Conservation (phyloP, 2,797 vertebrate species). For the Schizopygopsis malacanthus region DNA sequence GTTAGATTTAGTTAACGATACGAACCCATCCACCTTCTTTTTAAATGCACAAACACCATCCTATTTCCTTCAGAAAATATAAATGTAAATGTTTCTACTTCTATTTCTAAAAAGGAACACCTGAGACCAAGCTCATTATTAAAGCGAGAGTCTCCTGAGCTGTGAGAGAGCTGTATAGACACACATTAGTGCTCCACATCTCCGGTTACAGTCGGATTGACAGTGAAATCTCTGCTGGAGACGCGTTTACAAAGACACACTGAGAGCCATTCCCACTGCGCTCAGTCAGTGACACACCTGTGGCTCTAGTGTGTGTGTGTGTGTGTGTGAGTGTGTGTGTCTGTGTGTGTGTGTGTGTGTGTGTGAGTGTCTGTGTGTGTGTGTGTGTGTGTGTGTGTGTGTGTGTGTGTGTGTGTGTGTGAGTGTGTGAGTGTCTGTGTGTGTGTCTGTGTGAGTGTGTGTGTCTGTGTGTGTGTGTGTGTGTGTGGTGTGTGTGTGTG, state of each 20-base stretch:
- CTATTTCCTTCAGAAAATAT: background rate
- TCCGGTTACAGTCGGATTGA: constrained; percentile 23
- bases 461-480: no score
- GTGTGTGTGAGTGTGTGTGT: background rate
- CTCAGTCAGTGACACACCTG: constrained; percentile 44
- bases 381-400: no score
- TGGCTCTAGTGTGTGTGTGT: constrained; percentile 21
- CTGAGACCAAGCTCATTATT: background rate
- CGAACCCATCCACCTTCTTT: background rate
- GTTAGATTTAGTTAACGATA: background rate
- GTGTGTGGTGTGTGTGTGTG: no score
- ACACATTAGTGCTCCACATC: constrained; percentile 8
- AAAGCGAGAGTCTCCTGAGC: background rate
- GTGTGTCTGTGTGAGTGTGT: no score
- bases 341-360: no score
- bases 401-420: no score
- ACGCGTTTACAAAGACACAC: constrained; percentile 40
- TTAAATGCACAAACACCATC: background rate
- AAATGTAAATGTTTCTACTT: background rate
- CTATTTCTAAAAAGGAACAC: background rate
- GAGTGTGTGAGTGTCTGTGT: no score
- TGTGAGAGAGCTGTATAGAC: background rate
- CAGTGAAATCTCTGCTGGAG: constrained; percentile 22
- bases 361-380: no score
- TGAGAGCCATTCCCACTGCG: constrained; percentile 12